Conservation (phyloP, 2,113 vertebrate genomes). For the Megaleporinus macrocephalus region DNA sequence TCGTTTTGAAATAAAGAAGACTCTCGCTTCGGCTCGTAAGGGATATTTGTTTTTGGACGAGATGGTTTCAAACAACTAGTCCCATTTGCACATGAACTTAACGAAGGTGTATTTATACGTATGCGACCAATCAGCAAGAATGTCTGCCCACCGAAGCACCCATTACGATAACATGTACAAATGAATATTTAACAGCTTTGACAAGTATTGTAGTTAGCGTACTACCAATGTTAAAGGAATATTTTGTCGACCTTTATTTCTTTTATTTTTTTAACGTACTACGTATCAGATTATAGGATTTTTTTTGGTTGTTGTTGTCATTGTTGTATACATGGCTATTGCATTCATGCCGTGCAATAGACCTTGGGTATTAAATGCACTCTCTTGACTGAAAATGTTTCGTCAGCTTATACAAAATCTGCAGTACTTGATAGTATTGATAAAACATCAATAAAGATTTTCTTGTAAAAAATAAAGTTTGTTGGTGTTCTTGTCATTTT, state of each 20-base stretch:
- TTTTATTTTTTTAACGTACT: conserved; percentile 71
- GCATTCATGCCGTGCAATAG: conserved; percentile 86
- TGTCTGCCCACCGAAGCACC: conserved; percentile 72
- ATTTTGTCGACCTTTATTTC: conserved; percentile 70
- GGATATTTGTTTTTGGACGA: conserved; percentile 73
- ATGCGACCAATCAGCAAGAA: conserved; percentile 77
- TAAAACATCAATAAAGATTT: conserved; percentile 90
- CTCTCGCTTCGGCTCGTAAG: conserved; percentile 74
- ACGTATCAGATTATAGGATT: conserved; percentile 72
- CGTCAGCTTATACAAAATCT: conserved; percentile 89
- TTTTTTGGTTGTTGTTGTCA: conserved; percentile 31
- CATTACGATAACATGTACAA: conserved; percentile 60
- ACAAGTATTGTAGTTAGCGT: conserved; percentile 75
- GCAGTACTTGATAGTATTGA: conserved; percentile 92
- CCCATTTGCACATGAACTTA: conserved; percentile 81
- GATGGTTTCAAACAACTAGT: conserved; percentile 72
- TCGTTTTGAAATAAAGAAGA: conserved; percentile 48
- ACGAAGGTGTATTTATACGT: conserved; percentile 81
- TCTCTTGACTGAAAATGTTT: conserved; percentile 85
- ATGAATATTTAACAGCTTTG: conserved; percentile 73
- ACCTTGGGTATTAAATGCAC: conserved; percentile 88
- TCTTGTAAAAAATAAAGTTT: conserved; percentile 60
- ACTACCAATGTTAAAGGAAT: conserved; percentile 76
- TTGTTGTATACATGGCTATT: conserved; percentile 82
- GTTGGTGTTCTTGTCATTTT: not conserved